Percentiles rank a stretch among this genome's conserved stretches.
phyloP scores from a whole-genome alignment of 2,888 invertebrate species.

The Frankliniella intonsa region DNA sequence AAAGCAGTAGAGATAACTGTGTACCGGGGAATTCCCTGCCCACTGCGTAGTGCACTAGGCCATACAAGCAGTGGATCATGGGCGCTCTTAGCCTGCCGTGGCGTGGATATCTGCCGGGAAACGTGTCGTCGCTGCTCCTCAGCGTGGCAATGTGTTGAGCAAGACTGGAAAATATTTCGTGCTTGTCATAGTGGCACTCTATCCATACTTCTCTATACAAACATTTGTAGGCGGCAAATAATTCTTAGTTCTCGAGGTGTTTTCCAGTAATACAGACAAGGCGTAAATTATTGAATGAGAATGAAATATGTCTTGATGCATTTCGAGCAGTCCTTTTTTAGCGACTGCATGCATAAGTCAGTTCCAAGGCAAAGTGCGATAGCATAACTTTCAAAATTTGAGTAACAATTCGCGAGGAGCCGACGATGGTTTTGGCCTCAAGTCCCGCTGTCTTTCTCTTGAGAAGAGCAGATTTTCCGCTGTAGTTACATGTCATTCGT shows the following conservation, averaged over 20 bases:
- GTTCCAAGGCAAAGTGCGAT: too few species aligned
- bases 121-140: background rate
- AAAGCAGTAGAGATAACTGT: background rate
- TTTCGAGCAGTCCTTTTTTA: too few species aligned
- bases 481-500: background rate
- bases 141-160: background rate
- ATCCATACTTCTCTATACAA: too few species aligned
- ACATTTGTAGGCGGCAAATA: too few species aligned
- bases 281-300: too few species aligned
- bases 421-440: background rate
- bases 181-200: too few species aligned
- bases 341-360: too few species aligned
- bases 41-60: background rate
- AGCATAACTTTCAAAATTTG: too few species aligned
- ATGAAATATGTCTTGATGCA: too few species aligned
- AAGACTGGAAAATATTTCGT: background rate
- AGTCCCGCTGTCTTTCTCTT: background rate
- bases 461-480: background rate
- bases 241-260: too few species aligned
- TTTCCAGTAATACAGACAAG: too few species aligned
- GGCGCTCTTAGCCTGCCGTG: background rate
- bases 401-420: background rate
- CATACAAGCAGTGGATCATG: background rate
- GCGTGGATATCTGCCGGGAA: background rate
- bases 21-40: background rate